Evolutionary conservation across 2,797 vertebrate species (phyloP).

Genomic region (Scyliorhinus canicula): DNA sequence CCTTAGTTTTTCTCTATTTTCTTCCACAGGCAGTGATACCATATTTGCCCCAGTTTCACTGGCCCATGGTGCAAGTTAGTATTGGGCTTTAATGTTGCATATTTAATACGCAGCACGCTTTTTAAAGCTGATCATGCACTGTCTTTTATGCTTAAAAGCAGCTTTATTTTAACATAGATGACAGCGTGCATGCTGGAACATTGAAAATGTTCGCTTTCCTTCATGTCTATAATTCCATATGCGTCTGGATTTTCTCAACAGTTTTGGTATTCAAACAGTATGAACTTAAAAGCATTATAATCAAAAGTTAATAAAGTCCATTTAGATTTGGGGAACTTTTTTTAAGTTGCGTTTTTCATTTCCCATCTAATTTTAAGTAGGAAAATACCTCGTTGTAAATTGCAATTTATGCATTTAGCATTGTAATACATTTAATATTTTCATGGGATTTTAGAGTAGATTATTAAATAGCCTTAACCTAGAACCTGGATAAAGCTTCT

Average conservation of each 20-base stretch:
- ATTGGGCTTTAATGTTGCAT: constrained; percentile 51
- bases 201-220: constrained; percentile 33
- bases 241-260: constrained; percentile 19
- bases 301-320: neutral
- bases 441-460: neutral
- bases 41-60: constrained; percentile 68
- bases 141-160: constrained; percentile 46
- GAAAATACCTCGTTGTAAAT: neutral
- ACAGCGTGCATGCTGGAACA: constrained; percentile 44
- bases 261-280: neutral
- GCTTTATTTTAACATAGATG: constrained; percentile 44
- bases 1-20: constrained; percentile 49
- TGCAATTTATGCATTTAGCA: neutral
- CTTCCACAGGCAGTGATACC: constrained; percentile 64
- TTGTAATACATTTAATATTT: neutral
- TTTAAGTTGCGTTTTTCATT: neutral
- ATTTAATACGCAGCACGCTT: constrained; percentile 48
- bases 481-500: constrained; percentile 1
- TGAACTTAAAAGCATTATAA: constrained; percentile 1
- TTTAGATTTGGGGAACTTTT: neutral
- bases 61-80: constrained; percentile 74
- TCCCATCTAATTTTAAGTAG: constrained; percentile 19
- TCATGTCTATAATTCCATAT: constrained; percentile 29
- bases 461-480: neutral
- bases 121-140: constrained; percentile 44